Percentiles rank a stretch among this genome's conserved stretches.
phyloP scores from a whole-genome alignment of 2,888 invertebrate genomes.

The Hyposoter dolosus region DNA sequence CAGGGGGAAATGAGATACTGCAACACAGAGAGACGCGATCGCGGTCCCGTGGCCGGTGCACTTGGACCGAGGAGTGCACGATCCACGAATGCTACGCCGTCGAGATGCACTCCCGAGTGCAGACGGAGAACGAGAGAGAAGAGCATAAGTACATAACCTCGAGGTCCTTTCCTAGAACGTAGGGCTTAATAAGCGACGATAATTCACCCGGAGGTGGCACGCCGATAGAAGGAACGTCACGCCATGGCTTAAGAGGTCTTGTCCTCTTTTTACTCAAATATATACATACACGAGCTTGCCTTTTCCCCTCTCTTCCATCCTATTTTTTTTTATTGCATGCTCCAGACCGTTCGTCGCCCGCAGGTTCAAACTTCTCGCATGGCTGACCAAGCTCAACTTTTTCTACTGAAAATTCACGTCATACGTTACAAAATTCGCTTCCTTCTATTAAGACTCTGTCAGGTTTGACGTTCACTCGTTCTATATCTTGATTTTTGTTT shows the following conservation, averaged over 20 bases:
- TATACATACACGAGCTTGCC: conserved; percentile 6
- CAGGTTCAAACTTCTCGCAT: conserved; percentile 45
- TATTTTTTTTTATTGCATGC: conserved; percentile 30
- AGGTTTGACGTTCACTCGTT: conserved; percentile 2
- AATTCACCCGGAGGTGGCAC: conserved; percentile 74
- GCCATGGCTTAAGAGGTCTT: conserved; percentile 72
- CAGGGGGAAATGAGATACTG: conserved; percentile 32
- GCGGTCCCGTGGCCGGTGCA: conserved; percentile 42
- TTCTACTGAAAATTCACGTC: conserved; percentile 42
- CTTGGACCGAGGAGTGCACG: conserved; percentile 37
- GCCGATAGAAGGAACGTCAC: conserved; percentile 73
- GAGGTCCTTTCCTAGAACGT: conserved; percentile 76
- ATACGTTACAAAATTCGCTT: conserved; percentile 18
- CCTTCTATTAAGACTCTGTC: conserved; percentile 21
- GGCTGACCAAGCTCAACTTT: conserved; percentile 46
- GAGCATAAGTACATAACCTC: conserved; percentile 72
- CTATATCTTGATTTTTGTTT: conserved; percentile 2
- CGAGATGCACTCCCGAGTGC: conserved; percentile 20
- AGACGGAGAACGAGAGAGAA: conserved; percentile 11
- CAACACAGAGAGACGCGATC: conserved; percentile 12
- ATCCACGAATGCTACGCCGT: conserved; percentile 36
- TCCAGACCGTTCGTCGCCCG: conserved; percentile 47
- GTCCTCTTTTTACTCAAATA: conserved; percentile 26
- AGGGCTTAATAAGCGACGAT: conserved; percentile 76
- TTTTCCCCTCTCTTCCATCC: conserved; percentile 4